Evolutionary conservation across 2,797 vertebrate species (phyloP), one percentile per base, ranked within the genome.

Genomic region (Glossophaga mutica): DNA sequence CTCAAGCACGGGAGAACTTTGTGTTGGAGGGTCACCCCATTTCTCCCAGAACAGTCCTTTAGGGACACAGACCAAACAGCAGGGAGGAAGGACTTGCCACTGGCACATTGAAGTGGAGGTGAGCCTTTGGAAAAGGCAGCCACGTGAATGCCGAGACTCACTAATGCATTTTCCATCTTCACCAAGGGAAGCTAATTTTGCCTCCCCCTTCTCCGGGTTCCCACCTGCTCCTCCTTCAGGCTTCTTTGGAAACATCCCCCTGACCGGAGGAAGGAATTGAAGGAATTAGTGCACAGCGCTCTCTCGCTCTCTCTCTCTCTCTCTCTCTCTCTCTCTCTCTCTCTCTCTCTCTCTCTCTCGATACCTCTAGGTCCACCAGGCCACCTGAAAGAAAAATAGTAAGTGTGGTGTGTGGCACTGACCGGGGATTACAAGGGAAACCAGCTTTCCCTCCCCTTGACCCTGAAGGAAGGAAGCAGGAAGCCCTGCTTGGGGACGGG

Each of bases 401-500:
- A n/a, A n/a, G 9, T 55, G 71, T 67, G 16, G 19, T 59, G 15
- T 87, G 94, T 34, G 32, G 29, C 5, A 0, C 62, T 85, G 93
- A 92, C 57, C 22, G 0, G 46, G 48, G 59, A 29, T 88, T 68
- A 78, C 78, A 87, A 95, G 73, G 87, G 83, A 97, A 97, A 84
- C 71, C 16, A 81, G 84, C 48, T 50, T 90, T 48, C 24, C 10
- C 87, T 95, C 24, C 32, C 14, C 55, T 90, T 89, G 70, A 89
- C 71, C 78, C 77, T 74, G 55, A 87, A 96, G 97, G 96, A 97
- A 98, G 97, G 97, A 98, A 98, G 81, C 96, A 96, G 97, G 97
- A 98, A 97, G 89, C 9, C 48, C 81, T 89, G 90, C 15, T 39
- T 19, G 21, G 79, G 95, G 48, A 91, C 74, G 0, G 22, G 65